Percentiles rank a stretch among this genome's conserved stretches.
Evolutionary conservation across 1,140 invertebrate species (phyloP).

Genomic region (Notospermus geniculatus): DNA sequence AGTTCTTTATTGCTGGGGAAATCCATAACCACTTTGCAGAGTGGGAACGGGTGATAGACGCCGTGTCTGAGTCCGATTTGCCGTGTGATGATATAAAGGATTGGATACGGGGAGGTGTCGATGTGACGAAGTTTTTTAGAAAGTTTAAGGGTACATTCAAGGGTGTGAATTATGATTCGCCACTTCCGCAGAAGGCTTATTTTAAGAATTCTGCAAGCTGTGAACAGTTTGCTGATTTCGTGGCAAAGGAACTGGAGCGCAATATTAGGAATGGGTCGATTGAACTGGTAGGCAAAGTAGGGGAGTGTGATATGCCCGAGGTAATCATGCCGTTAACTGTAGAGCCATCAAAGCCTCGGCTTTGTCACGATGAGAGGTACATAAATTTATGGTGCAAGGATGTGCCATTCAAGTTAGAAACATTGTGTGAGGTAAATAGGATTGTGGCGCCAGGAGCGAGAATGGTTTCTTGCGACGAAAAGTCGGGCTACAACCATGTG

Average conservation of each 20-base stretch:
- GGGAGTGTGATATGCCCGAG: constrained; percentile 14
- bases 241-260: constrained; percentile 4
- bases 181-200: constrained; percentile 16
- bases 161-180: constrained; percentile 18
- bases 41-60: constrained; percentile 4
- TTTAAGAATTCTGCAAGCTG: constrained; percentile 16
- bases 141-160: constrained; percentile 22
- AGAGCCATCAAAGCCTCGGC: constrained; percentile 12
- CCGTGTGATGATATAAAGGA: constrained; percentile 2
- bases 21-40: constrained; percentile 8
- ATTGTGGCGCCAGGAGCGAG: constrained; percentile 3
- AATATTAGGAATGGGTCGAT: background rate
- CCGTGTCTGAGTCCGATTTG: background rate
- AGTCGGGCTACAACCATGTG: constrained; percentile 11
- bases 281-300: constrained; percentile 14
- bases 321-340: constrained; percentile 8
- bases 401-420: constrained; percentile 17
- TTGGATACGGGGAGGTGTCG: constrained; percentile 16
- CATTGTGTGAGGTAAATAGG: constrained; percentile 8
- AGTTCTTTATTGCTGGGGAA: constrained; percentile 17
- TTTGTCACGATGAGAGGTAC: constrained; percentile 19
- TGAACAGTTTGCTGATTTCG: constrained; percentile 19
- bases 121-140: constrained; percentile 17
- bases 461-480: constrained; percentile 18
- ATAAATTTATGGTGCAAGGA: constrained; percentile 16